phyloP scores from a whole-genome alignment of 2,113 vertebrate genomes.

The Poicephalus meyeri region DNA sequence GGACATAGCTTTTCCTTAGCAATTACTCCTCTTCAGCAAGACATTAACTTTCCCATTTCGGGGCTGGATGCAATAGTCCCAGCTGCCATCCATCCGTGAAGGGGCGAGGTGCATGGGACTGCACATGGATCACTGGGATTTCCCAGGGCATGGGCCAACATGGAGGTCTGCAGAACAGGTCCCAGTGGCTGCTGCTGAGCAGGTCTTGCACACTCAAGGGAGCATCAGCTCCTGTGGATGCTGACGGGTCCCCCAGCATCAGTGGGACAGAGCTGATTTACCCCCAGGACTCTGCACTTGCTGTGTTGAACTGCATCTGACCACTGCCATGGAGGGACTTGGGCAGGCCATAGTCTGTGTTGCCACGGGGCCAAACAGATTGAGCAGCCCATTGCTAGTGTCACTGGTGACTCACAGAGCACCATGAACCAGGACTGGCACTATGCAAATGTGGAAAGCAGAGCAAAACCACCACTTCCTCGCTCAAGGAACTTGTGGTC shows the following conservation, averaged over 20 bases:
- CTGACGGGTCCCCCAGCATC: fast-evolving
- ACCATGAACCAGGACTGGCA: neutral
- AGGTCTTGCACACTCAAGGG: fast-evolving
- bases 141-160: neutral
- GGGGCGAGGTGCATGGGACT: fast-evolving
- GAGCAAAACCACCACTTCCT: fast-evolving
- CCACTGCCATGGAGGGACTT: neutral
- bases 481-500: neutral
- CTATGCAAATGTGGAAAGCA: neutral
- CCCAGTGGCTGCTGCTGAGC: neutral
- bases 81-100: neutral
- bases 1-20: neutral
- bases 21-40: neutral
- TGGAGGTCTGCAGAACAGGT: neutral
- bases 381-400: neutral
- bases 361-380: neutral
- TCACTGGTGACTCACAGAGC: neutral
- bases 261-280: fast-evolving
- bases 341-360: fast-evolving
- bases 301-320: fast-evolving
- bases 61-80: neutral
- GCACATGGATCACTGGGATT: fast-evolving
- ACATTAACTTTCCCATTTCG: fast-evolving
- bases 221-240: neutral
- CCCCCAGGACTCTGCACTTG: neutral